Evolutionary conservation across 1,140 invertebrate species (phyloP).

Genomic region (Spodoptera litura): DNA sequence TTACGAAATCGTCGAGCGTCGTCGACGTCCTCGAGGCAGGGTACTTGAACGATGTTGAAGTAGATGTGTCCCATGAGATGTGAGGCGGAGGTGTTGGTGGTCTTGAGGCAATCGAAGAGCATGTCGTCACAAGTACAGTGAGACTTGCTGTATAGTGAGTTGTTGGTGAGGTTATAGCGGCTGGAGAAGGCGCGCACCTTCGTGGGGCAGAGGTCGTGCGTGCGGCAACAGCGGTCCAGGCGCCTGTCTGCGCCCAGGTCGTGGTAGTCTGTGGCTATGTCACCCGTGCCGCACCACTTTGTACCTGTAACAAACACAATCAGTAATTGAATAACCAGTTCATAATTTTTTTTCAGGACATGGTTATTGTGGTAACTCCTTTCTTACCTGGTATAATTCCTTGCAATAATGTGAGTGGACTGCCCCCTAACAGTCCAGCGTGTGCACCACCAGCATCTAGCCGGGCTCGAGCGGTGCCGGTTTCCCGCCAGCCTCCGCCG

Average conservation of each 20-base stretch:
- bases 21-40: constrained; percentile 90
- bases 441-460: constrained; percentile 71
- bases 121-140: constrained; percentile 95
- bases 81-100: constrained; percentile 88
- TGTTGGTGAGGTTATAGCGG: constrained; percentile 93
- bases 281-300: constrained; percentile 95
- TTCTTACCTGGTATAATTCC: constrained; percentile 91
- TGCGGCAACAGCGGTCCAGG: constrained; percentile 94
- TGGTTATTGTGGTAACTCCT: too few species aligned
- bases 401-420: constrained; percentile 89
- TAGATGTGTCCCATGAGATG: constrained; percentile 95
- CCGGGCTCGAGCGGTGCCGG: constrained; percentile 62
- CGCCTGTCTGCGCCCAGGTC: constrained; percentile 91
- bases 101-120: constrained; percentile 93
- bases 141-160: constrained; percentile 94
- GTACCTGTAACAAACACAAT: constrained; percentile 88
- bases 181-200: constrained; percentile 90
- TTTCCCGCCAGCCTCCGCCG: constrained; percentile 58
- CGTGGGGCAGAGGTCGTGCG: constrained; percentile 92
- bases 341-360: background rate
- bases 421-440: constrained; percentile 85
- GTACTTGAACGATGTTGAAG: constrained; percentile 93
- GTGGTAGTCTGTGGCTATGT: constrained; percentile 93
- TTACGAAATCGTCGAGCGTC: constrained; percentile 78
- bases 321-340: background rate